phyloP scores from a whole-genome alignment of 2,797 vertebrate species.

The Melanotaenia boesemani region DNA sequence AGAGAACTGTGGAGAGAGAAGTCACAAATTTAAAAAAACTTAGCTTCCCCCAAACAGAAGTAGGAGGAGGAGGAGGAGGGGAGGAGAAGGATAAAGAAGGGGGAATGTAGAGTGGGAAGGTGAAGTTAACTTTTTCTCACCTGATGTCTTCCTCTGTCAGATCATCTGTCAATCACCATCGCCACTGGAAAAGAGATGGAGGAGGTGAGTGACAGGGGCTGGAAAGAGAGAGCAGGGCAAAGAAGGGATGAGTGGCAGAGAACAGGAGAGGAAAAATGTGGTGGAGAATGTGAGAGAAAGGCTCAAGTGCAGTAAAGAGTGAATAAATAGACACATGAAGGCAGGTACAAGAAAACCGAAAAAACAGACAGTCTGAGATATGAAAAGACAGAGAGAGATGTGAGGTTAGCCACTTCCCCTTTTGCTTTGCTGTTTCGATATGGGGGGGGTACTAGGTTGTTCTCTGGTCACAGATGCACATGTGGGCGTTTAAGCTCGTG shows the following conservation, averaged over 20 bases:
- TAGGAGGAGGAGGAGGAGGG: constrained; percentile 2
- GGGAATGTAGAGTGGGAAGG: constrained; percentile 17
- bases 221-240: constrained; percentile 42
- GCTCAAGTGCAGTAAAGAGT: constrained; percentile 56
- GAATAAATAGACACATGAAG: constrained; percentile 49
- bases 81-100: constrained; percentile 10
- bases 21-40: constrained; percentile 41
- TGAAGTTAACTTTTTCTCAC: constrained; percentile 73
- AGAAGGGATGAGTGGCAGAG: constrained; percentile 47
- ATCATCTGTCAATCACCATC: constrained; percentile 85
- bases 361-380: constrained; percentile 36
- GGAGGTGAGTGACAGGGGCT: constrained; percentile 55
- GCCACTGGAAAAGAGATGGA: constrained; percentile 57
- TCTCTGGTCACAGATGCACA: constrained; percentile 29
- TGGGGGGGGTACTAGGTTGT: constrained; percentile 28
- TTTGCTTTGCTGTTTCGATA: constrained; percentile 50
- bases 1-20: constrained; percentile 56
- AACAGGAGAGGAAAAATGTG: constrained; percentile 38
- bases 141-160: constrained; percentile 82
- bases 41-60: constrained; percentile 26
- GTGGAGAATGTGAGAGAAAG: constrained; percentile 32
- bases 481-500: constrained; percentile 7
- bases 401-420: constrained; percentile 79
- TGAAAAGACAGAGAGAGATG: constrained; percentile 55
- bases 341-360: constrained; percentile 44